Percentiles rank a stretch among this genome's conserved stretches.
Evolutionary conservation across 2,113 vertebrate genomes (phyloP).

Genomic region (Hepsetus odoe): DNA sequence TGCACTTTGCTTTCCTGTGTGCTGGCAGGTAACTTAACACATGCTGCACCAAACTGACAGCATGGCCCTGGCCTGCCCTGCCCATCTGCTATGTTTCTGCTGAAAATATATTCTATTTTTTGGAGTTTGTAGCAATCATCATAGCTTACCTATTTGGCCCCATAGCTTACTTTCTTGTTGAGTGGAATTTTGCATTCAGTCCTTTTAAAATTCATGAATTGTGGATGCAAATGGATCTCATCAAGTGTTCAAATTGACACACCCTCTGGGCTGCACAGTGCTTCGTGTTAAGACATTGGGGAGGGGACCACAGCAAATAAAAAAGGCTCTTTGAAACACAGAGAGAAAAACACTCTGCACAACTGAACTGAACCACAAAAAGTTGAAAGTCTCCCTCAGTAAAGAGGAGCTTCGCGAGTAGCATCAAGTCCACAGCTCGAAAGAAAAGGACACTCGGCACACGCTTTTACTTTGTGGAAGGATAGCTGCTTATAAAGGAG

Average conservation of each 20-base stretch:
- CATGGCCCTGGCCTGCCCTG: background rate
- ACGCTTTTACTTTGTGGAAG: slow-evolving; percentile 62
- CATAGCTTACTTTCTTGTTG: background rate
- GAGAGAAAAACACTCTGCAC: slow-evolving; percentile 64
- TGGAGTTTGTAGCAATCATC: background rate
- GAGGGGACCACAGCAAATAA: slow-evolving; percentile 62
- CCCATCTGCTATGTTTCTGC: background rate
- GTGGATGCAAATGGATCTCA: background rate
- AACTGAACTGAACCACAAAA: slow-evolving; percentile 64
- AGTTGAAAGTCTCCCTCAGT: slow-evolving; percentile 36
- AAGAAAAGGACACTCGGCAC: slow-evolving; percentile 68
- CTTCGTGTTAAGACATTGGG: slow-evolving; percentile 67
- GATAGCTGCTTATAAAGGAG: slow-evolving; percentile 52
- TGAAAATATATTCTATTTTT: background rate
- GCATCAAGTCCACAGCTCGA: slow-evolving; percentile 64
- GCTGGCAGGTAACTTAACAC: slow-evolving; percentile 10
- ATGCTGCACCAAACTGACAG: background rate
- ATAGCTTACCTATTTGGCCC: background rate
- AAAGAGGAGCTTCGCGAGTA: slow-evolving; percentile 36
- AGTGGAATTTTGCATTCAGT: background rate
- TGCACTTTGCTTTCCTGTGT: slow-evolving; percentile 44
- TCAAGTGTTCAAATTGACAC: slow-evolving; percentile 61
- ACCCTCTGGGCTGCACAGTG: slow-evolving; percentile 65
- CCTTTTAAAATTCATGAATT: background rate
- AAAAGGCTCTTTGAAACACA: slow-evolving; percentile 62